phyloP scores from a whole-genome alignment of 2,797 vertebrate genomes.

The Parotocinclus haroldoi region DNA sequence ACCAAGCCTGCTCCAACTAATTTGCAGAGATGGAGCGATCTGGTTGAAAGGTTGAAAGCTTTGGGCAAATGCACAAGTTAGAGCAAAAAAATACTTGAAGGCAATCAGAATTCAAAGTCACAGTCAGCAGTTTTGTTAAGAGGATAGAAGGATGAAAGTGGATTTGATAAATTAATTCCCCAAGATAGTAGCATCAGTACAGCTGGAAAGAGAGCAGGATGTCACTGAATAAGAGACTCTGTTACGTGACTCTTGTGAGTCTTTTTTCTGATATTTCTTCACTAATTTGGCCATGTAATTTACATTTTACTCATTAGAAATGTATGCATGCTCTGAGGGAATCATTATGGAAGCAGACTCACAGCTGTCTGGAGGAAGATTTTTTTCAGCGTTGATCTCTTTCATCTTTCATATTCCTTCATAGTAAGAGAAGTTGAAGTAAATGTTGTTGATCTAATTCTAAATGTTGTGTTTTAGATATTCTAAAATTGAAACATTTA shows the following conservation, averaged over 20 bases:
- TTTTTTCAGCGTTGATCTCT: slow-evolving; percentile 25
- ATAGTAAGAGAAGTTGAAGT: slow-evolving; percentile 42
- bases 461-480: slow-evolving; percentile 22
- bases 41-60: slow-evolving; percentile 3
- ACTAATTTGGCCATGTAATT: slow-evolving; percentile 57
- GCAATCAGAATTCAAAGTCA: slow-evolving; percentile 45
- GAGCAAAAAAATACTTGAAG: slow-evolving; percentile 31
- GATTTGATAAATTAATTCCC: slow-evolving; percentile 60
- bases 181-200: slow-evolving; percentile 53
- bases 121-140: slow-evolving; percentile 57
- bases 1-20: background rate
- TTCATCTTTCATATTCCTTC: slow-evolving; percentile 42
- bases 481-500: slow-evolving; percentile 7
- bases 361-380: slow-evolving; percentile 33
- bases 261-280: slow-evolving; percentile 47
- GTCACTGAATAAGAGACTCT: slow-evolving; percentile 44
- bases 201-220: slow-evolving; percentile 43
- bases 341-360: slow-evolving; percentile 51
- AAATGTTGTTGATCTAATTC: slow-evolving; percentile 39
- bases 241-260: slow-evolving; percentile 36
- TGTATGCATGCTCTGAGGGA: slow-evolving; percentile 52
- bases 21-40: slow-evolving; percentile 19
- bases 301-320: slow-evolving; percentile 53
- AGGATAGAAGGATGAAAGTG: slow-evolving; percentile 53
- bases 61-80: slow-evolving; percentile 18